Percentiles rank a stretch among this genome's conserved stretches.
Evolutionary conservation across 1,140 invertebrate species (phyloP).

Genomic region (Theocolax elegans): DNA sequence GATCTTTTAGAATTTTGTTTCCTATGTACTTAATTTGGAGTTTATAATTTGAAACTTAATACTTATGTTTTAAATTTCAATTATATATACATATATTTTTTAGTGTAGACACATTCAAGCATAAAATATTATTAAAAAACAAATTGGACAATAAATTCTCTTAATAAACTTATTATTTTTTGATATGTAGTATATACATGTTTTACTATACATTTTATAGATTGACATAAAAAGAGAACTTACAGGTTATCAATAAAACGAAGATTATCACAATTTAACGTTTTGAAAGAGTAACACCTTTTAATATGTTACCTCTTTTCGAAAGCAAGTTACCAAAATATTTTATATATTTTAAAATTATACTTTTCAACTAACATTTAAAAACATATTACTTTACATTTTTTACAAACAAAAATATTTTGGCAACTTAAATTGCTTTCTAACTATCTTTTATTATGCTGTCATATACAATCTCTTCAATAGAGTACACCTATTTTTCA

Average conservation of each 20-base stretch:
- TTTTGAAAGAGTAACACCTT: constrained; percentile 12
- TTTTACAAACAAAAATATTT: constrained; percentile 36
- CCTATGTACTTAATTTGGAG: too few species aligned
- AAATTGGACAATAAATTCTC: background rate
- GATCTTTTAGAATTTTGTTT: constrained; percentile 14
- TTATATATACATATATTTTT: background rate
- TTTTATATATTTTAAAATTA: constrained; percentile 12
- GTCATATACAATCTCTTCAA: too few species aligned
- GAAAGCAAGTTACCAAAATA: constrained; percentile 18
- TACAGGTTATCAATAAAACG: constrained; percentile 7
- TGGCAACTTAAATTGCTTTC: background rate
- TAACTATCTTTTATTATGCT: background rate
- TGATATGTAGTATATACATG: constrained; percentile 40
- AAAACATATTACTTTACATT: constrained; percentile 24
- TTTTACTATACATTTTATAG: constrained; percentile 1
- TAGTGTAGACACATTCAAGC: background rate
- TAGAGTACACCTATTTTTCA: constrained; percentile 21
- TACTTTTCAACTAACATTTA: background rate
- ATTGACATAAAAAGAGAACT: constrained; percentile 3
- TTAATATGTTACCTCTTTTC: background rate
- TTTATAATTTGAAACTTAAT: background rate
- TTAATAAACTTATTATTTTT: background rate
- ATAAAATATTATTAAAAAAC: background rate
- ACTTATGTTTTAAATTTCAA: background rate
- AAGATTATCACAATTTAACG: constrained; percentile 41